phyloP scores from a whole-genome alignment of 2,113 vertebrate genomes.

The Martes martes region DNA sequence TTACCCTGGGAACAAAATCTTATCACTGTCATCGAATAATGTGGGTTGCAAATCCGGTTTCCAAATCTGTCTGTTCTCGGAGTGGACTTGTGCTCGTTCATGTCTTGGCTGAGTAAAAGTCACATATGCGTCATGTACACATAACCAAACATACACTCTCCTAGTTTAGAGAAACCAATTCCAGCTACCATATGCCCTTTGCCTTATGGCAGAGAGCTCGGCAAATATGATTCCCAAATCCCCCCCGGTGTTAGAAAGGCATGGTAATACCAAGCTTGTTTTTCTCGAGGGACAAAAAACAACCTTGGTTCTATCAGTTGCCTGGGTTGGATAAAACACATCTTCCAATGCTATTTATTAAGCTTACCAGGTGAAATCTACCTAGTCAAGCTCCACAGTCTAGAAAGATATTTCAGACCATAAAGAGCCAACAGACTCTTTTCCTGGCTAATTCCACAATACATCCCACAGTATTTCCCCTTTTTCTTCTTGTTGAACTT shows the following conservation, averaged over 20 bases:
- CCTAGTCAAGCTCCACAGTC: neutral
- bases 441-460: neutral
- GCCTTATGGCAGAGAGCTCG: neutral
- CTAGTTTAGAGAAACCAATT: slow-evolving; percentile 34
- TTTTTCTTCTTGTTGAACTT: slow-evolving; percentile 18
- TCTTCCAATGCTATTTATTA: neutral
- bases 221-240: neutral
- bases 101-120: neutral
- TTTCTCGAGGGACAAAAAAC: neutral
- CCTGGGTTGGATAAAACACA: neutral
- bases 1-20: neutral
- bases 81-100: neutral
- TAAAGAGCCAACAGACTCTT: neutral
- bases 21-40: neutral
- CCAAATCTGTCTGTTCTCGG: neutral
- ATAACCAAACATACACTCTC: neutral
- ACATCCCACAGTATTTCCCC: neutral
- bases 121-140: neutral
- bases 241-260: neutral
- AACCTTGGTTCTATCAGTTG: neutral
- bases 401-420: neutral
- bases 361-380: neutral
- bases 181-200: neutral
- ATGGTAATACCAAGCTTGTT: neutral
- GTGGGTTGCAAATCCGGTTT: slow-evolving; percentile 21